Evolutionary conservation across 2,888 invertebrate genomes (phyloP).

Genomic region (Meteorus cinctellus): DNA sequence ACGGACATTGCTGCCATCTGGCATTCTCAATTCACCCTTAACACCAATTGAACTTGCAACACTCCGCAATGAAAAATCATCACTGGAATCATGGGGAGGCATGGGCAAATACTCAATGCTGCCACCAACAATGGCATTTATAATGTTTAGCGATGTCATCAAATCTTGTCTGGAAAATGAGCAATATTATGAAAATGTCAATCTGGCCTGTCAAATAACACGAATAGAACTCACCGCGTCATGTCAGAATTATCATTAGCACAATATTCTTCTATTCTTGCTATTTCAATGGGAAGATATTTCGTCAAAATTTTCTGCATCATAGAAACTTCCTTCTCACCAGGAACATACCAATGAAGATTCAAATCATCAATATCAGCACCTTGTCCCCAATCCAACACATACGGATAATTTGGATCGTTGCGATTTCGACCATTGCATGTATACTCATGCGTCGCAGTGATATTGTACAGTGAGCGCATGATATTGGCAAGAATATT

Average conservation of each 20-base stretch:
- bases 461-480: slow-evolving; percentile 78
- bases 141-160: slow-evolving; percentile 79
- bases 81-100: slow-evolving; percentile 73
- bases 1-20: slow-evolving; percentile 83
- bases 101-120: slow-evolving; percentile 82
- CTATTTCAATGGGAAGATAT: slow-evolving; percentile 80
- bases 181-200: slow-evolving; percentile 14
- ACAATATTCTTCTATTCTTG: slow-evolving; percentile 77
- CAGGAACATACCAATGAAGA: slow-evolving; percentile 87
- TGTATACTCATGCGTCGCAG: slow-evolving; percentile 69
- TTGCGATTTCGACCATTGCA: slow-evolving; percentile 79
- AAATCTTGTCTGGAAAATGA: slow-evolving; percentile 78
- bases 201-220: background rate
- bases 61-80: slow-evolving; percentile 59
- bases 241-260: slow-evolving; percentile 72
- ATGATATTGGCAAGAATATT: slow-evolving; percentile 78
- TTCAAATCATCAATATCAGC: slow-evolving; percentile 79
- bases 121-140: slow-evolving; percentile 78
- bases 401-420: slow-evolving; percentile 80
- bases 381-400: slow-evolving; percentile 88
- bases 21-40: slow-evolving; percentile 73
- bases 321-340: slow-evolving; percentile 79
- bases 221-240: slow-evolving; percentile 67
- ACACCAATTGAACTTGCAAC: slow-evolving; percentile 62
- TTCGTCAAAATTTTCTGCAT: slow-evolving; percentile 80